phyloP scores from a whole-genome alignment of 2,888 invertebrate genomes.

The Tachina lurida region DNA sequence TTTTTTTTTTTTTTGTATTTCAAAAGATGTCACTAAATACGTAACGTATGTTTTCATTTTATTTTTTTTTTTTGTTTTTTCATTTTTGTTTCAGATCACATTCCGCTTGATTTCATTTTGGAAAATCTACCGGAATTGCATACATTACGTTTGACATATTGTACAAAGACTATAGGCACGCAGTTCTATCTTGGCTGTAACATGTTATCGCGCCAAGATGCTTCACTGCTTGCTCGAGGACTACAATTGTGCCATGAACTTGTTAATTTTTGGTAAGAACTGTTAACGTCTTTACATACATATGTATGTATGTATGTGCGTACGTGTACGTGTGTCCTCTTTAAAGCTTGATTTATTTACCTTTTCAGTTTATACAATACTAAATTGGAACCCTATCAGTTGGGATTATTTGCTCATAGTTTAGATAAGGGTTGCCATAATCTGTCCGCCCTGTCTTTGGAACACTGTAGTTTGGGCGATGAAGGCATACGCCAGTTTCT shows the following conservation, averaged over 20 bases:
- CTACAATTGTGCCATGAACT: constrained; percentile 81
- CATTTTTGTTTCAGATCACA: constrained; percentile 79
- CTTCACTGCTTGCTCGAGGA: constrained; percentile 78
- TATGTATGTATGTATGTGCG: background rate
- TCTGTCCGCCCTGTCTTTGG: constrained; percentile 77
- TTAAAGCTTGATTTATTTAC: constrained; percentile 38
- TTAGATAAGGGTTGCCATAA: constrained; percentile 82
- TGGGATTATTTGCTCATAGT: constrained; percentile 78
- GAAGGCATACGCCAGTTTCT: constrained; percentile 80
- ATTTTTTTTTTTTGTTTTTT: constrained; percentile 45
- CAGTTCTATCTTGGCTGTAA: constrained; percentile 82
- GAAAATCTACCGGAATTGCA: constrained; percentile 81
- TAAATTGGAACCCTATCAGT: constrained; percentile 79
- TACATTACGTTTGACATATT: constrained; percentile 80
- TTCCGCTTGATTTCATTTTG: constrained; percentile 82
- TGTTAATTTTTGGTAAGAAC: constrained; percentile 78
- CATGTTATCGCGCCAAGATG: constrained; percentile 80
- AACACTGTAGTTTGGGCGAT: constrained; percentile 80
- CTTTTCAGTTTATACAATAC: constrained; percentile 79
- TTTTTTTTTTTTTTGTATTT: too few relatives aligned
- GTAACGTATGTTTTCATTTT: constrained; percentile 44
- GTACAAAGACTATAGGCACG: constrained; percentile 81
- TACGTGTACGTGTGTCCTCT: background rate
- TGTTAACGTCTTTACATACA: background rate
- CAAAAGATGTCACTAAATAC: background rate